Evolutionary conservation across 2,797 vertebrate genomes (phyloP).

Genomic region (Alcedo atthis): DNA sequence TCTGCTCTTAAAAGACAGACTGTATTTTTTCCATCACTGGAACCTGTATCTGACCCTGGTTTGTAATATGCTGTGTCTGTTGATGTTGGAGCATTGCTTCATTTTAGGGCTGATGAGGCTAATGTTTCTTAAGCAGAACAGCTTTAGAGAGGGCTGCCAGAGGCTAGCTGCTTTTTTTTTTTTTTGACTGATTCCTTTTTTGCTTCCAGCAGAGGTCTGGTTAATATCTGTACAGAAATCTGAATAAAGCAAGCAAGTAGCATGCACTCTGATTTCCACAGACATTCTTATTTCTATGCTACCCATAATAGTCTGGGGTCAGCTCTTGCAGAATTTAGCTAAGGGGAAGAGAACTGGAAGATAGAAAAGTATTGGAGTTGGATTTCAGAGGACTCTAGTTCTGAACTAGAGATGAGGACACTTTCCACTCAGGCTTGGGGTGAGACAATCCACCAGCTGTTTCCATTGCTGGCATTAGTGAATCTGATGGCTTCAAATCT

Average conservation of each 20-base stretch:
- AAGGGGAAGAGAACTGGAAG: background rate
- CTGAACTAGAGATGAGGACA: background rate
- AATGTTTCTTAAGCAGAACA: slow-evolving; percentile 40
- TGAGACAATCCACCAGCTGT: background rate
- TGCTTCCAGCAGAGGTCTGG: slow-evolving; percentile 15
- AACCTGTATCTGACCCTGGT: slow-evolving; percentile 5
- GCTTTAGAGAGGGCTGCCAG: slow-evolving; percentile 46
- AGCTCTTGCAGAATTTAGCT: background rate
- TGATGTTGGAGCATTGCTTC: slow-evolving; percentile 30
- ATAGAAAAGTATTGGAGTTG: background rate
- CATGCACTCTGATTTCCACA: background rate
- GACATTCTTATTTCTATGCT: background rate
- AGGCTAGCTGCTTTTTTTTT: slow-evolving; percentile 2
- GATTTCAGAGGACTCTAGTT: background rate
- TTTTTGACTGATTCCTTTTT: slow-evolving; percentile 25
- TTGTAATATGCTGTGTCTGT: background rate
- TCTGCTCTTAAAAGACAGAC: background rate
- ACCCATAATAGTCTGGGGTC: background rate
- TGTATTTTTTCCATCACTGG: background rate
- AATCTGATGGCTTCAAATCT: background rate
- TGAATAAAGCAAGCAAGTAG: slow-evolving; percentile 12
- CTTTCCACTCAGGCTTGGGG: background rate
- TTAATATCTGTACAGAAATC: slow-evolving; percentile 21
- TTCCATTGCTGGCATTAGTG: background rate
- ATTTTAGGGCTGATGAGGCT: slow-evolving; percentile 11